Evolutionary conservation across 2,113 vertebrate species (phyloP).

Genomic region (Lophotis ruficrista): DNA sequence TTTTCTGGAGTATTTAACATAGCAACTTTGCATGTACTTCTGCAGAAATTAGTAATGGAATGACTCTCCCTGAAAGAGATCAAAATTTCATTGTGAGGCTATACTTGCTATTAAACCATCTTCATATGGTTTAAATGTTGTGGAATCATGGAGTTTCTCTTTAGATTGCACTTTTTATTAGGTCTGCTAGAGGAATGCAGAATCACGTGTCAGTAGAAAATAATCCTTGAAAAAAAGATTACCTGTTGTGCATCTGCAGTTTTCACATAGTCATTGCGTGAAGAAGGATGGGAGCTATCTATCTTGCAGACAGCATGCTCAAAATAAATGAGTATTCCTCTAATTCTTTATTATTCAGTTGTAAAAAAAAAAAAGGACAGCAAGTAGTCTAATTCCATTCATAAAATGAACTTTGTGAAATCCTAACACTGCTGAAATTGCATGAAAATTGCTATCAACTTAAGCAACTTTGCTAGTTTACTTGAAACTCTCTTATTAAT

Average conservation of each 20-base stretch:
- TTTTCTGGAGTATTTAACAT: background rate
- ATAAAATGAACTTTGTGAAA: background rate
- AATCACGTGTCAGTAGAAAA: background rate
- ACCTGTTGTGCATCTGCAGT: background rate
- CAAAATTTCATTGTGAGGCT: background rate
- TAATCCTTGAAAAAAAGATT: background rate
- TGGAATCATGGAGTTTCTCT: background rate
- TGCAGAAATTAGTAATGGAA: background rate
- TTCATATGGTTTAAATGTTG: background rate
- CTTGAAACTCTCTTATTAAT: background rate
- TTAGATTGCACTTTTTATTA: background rate
- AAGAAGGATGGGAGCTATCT: background rate
- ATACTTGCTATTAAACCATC: background rate
- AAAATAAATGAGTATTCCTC: background rate
- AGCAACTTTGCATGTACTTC: background rate
- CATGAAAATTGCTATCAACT: background rate
- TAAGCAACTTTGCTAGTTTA: background rate
- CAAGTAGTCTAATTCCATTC: background rate
- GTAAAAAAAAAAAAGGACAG: background rate
- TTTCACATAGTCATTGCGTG: background rate
- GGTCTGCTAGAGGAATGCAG: background rate
- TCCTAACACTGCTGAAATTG: background rate
- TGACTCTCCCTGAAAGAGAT: background rate
- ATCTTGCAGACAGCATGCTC: background rate
- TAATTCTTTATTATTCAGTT: background rate